A percentile compares a stretch with the other conserved stretches of the same genome.
These are phyloP conservation scores for Drosophila nebulosa DNA, from an alignment of 1,140 invertebrate genomes.

Conservation along the genomic window DNA sequence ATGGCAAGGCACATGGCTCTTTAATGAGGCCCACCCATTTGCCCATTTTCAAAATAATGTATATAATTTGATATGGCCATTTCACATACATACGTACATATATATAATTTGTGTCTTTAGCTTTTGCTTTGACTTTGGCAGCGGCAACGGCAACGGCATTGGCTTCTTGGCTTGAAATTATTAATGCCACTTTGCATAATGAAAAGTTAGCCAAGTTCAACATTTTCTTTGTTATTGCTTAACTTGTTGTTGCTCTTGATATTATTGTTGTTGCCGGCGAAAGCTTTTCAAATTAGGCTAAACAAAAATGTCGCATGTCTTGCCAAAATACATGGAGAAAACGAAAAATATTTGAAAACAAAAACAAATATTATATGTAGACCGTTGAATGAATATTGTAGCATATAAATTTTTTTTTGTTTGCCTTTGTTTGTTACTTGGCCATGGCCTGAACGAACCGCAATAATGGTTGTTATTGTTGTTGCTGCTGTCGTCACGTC, in stretches of 20 bases:
- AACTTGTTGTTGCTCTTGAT: not conserved
- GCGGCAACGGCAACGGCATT: not conserved
- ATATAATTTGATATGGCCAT: slow-evolving; percentile 38
- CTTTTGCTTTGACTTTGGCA: slow-evolving; percentile 13
- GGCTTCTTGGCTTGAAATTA: slow-evolving; percentile 27
- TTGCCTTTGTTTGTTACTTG: slow-evolving; percentile 1
- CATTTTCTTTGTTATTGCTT: slow-evolving; percentile 34
- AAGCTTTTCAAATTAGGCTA: slow-evolving; percentile 60
- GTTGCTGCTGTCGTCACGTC: slow-evolving; percentile 45
- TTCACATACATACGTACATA: slow-evolving; percentile 17
- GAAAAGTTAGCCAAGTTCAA: slow-evolving; percentile 56
- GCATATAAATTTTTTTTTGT: slow-evolving; percentile 5
- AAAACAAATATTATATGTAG: slow-evolving; percentile 13
- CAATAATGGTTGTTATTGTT: slow-evolving; percentile 18
- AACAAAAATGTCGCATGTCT: slow-evolving; percentile 59
- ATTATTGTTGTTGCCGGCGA: slow-evolving; percentile 19
- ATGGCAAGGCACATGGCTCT: not conserved
- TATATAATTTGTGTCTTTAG: slow-evolving; percentile 25
- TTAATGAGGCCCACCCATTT: not conserved
- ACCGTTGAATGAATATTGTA: too few species aligned
- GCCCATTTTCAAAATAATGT: slow-evolving; percentile 10
- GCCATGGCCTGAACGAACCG: slow-evolving; percentile 29
- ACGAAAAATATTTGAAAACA: slow-evolving; percentile 11
- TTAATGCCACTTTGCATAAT: slow-evolving; percentile 66
- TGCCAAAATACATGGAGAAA: slow-evolving; percentile 39